Conservation (phyloP, 1,140 invertebrate genomes). For the Polyergus mexicanus region DNA sequence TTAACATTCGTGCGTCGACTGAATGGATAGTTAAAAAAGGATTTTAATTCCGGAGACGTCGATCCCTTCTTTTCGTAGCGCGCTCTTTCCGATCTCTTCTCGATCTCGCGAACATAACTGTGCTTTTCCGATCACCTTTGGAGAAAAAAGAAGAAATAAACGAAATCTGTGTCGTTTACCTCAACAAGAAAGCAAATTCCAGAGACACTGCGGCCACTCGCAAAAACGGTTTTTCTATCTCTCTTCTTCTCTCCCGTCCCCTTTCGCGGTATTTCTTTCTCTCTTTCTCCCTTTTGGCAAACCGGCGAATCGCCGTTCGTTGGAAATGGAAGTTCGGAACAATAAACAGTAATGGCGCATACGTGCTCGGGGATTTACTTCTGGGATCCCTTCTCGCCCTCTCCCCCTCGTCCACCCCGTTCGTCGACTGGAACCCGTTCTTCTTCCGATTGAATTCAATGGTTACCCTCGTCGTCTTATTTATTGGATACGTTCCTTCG, state of each 20-base stretch:
- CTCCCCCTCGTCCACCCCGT: slow-evolving; percentile 8
- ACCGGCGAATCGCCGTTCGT: slow-evolving; percentile 61
- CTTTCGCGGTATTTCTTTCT: neutral
- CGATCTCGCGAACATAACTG: slow-evolving; percentile 20
- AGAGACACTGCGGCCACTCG: slow-evolving; percentile 37
- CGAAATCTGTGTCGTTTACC: slow-evolving; percentile 68
- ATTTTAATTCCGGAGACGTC: slow-evolving; percentile 8
- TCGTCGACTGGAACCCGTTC: slow-evolving; percentile 75
- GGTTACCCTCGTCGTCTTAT: slow-evolving; percentile 84
- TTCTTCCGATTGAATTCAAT: slow-evolving; percentile 85
- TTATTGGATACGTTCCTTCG: slow-evolving; percentile 82
- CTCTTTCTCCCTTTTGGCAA: slow-evolving; percentile 22
- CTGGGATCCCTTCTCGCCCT: slow-evolving; percentile 56
- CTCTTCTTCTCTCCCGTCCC: neutral
- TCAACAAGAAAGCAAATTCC: slow-evolving; percentile 55
- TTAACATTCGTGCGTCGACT: neutral
- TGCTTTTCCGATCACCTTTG: slow-evolving; percentile 23
- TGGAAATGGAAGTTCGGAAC: slow-evolving; percentile 82
- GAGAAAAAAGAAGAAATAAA: slow-evolving; percentile 26
- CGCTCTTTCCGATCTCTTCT: neutral
- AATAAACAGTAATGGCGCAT: slow-evolving; percentile 82
- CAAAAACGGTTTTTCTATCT: slow-evolving; percentile 62
- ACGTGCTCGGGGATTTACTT: slow-evolving; percentile 77
- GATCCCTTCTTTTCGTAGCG: slow-evolving; percentile 4
- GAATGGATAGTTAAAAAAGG: neutral